phyloP scores from a whole-genome alignment of 2,113 vertebrate species.

The Ellobius talpinus region DNA sequence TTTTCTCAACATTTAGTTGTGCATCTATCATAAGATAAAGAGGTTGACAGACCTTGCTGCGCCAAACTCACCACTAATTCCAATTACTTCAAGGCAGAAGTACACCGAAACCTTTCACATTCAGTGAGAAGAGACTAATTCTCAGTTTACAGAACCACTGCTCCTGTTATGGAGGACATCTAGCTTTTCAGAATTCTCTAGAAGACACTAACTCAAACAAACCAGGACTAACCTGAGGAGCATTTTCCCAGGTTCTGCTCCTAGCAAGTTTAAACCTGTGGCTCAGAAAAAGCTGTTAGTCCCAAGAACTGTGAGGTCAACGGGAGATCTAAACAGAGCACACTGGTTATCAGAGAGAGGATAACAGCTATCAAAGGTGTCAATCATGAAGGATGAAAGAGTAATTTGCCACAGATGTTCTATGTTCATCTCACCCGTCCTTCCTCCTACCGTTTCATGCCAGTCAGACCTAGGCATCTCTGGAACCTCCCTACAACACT shows the following conservation, averaged over 20 bases:
- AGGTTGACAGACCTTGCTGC: not conserved
- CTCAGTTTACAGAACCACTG: slow-evolving; percentile 3
- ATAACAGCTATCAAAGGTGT: slow-evolving; percentile 5
- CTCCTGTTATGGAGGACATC: not conserved
- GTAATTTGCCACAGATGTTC: not conserved
- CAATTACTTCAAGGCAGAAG: not conserved
- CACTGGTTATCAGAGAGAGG: not conserved
- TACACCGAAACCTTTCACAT: not conserved
- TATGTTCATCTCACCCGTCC: not conserved
- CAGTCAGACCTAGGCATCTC: not conserved
- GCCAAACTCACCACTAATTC: not conserved
- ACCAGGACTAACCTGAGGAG: not conserved
- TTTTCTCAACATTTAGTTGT: not conserved
- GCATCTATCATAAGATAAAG: not conserved
- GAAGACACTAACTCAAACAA: slow-evolving; percentile 5
- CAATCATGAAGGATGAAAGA: not conserved
- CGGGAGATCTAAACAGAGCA: not conserved
- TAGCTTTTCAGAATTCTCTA: slow-evolving; percentile 25
- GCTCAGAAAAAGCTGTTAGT: not conserved
- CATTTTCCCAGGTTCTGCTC: not conserved
- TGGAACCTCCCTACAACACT: not conserved
- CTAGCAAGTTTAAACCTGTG: not conserved
- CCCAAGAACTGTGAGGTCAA: slow-evolving; percentile 19
- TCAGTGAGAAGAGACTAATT: not conserved
- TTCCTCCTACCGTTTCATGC: not conserved